Conservation (phyloP, 2,113 vertebrate species). For the Aphyosemion australe region DNA sequence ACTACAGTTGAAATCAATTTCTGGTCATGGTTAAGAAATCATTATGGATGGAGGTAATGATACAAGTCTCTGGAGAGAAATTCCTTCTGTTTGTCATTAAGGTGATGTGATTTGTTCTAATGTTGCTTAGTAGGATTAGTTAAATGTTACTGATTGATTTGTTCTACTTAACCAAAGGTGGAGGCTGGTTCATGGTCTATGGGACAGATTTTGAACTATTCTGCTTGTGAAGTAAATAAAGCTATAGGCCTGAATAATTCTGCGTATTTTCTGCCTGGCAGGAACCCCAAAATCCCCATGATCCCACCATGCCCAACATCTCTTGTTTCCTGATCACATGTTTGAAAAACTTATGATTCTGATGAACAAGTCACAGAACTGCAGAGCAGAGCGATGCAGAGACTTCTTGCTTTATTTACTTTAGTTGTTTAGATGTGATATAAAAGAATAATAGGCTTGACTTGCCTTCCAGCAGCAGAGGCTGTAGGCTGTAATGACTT, state of each 20-base stretch:
- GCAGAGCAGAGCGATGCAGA: not conserved
- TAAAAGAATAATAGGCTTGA: slow-evolving; percentile 3
- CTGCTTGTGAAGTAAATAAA: not conserved
- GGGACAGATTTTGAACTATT: not conserved
- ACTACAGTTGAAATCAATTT: not conserved
- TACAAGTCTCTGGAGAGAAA: not conserved
- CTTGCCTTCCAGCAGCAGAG: slow-evolving; percentile 15
- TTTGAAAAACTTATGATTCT: too few species aligned
- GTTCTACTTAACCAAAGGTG: too few species aligned
- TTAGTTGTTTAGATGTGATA: not conserved
- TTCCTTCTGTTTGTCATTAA: not conserved
- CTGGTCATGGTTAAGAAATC: not conserved
- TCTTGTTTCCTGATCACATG: not conserved
- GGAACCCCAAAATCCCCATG: not conserved
- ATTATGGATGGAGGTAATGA: slow-evolving; percentile 1
- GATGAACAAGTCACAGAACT: not conserved
- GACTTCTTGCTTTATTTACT: not conserved
- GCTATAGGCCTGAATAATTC: not conserved
- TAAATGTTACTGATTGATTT: not conserved
- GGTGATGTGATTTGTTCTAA: not conserved
- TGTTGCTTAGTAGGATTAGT: not conserved
- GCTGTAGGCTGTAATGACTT: slow-evolving; percentile 20
- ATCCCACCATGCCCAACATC: not conserved
- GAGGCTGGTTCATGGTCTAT: too few species aligned
- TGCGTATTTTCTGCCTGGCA: not conserved